Base-by-base conservation (phyloP, 2,797 vertebrate genomes). In the Liparis tanakae region DNA sequence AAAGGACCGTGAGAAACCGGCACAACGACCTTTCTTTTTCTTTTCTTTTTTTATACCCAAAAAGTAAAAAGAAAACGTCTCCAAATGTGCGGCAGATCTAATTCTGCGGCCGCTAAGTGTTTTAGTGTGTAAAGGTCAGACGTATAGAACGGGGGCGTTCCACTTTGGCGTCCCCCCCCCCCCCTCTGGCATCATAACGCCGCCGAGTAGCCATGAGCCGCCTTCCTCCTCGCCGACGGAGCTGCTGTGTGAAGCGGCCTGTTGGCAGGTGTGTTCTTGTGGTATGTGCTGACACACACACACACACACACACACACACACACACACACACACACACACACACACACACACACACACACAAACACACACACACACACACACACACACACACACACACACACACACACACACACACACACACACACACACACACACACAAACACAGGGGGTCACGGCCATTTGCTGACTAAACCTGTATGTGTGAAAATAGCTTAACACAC, bases 161-260 rank as follows among this genome's bases (percentile, higher is more conserved):
- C 36, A 8, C 0, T 18, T 20, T 8, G 2, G 39, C 22, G 2
- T n/a, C n/a, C n/a, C n/a, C n/a, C n/a, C n/a, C n/a, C n/a, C n/a
- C n/a, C 61, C 18, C 55, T 43, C 63, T 36, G 34, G 12, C 69
- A 13, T 58, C 33, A 2, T 41, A 18, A 18, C 3, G 17, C 46
- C 25, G 9, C 41, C 41, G 8, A 39, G 37, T 63, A 53, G 61
- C n/a, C 64, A 44, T 7, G 44, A 41, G 60, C 50, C 36, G 15
- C 59, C 48, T 64, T 72, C 66, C n/a, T n/a, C n/a, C n/a, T n/a
- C n/a, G n/a, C n/a, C 73, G 72, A 85, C 78, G 1, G 80, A 55
- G 80, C 82, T 84, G 85, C 83, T 83, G 76, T 72, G 81, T 82
- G 80, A 83, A 86, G 80, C 48, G 36, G 39, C 65, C 39, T 25